phyloP scores from a whole-genome alignment of 2,113 vertebrate species.

The Oreochromis aureus region DNA sequence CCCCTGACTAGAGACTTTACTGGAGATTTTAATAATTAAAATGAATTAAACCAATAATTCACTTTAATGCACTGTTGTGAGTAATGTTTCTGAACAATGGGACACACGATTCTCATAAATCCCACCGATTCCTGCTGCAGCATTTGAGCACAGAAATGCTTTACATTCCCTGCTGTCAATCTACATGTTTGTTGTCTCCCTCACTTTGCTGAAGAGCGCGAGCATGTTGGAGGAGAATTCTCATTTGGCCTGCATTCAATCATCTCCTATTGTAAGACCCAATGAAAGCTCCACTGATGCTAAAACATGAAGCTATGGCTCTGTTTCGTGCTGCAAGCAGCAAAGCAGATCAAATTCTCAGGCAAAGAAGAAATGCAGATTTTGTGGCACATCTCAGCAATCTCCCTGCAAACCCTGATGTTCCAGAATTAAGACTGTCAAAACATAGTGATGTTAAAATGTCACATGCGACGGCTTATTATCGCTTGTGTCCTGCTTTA shows the following conservation, averaged over 20 bases:
- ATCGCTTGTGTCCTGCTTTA: background rate
- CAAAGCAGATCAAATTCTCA: background rate
- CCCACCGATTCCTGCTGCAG: background rate
- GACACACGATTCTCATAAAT: background rate
- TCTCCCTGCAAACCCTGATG: background rate
- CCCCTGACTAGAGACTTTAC: background rate
- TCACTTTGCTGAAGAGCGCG: background rate
- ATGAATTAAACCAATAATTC: background rate
- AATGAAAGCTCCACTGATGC: background rate
- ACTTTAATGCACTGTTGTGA: background rate
- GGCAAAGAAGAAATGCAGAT: background rate
- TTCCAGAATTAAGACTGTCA: background rate
- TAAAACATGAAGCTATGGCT: background rate
- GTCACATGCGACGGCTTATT: background rate
- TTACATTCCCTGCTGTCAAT: background rate
- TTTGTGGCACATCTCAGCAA: background rate
- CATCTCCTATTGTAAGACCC: background rate
- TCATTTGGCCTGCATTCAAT: background rate
- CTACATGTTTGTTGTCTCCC: background rate
- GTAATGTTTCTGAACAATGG: background rate
- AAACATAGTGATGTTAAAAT: background rate
- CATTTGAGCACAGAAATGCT: background rate
- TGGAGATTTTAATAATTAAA: background rate
- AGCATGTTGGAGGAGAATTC: background rate
- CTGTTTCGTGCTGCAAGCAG: background rate